Base-by-base conservation (phyloP, 1,140 invertebrate species). In the Diorhabda sublineata region DNA sequence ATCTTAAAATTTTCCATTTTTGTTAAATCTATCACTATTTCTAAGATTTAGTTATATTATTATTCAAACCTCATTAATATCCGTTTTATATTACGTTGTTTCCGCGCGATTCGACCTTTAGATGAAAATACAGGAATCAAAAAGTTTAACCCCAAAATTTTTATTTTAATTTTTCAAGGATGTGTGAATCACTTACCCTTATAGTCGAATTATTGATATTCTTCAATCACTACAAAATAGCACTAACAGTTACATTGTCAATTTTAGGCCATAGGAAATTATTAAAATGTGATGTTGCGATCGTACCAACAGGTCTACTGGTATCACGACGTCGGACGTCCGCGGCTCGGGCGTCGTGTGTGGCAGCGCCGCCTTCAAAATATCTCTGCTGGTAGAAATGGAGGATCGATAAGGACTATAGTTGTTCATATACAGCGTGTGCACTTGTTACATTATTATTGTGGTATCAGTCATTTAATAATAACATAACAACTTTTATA, bases 261-360 rank as follows among this genome's bases (percentile, higher is more conserved):
- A 52, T 42, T 43, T 74, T 74, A 73, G 69, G 73, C 71, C 71
- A 66, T 69, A 69, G 52, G 63, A 61, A 9, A 52, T 52, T 52
- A n/a, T 52, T 45, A 26, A 6, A 11, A 64, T 56, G 59, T 71
- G 68, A 68, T 71, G 45, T 64, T 63, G 57, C 43, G 52, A 63
- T 5, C 60, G 58, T 68, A 68, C 71, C 74, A 75, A 75, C 74
- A 75, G 74, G 74, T 75, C 72, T 68, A 75, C 74, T 75, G 72
- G 67, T 57, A 60, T 63, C 68, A 58, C 65, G 65, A 47, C 64
- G 64, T 60, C 69, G 69, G 67, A 67, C 69, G 69, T 73, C 68
- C 60, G 69, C 64, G 9, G 42, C 11, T 45, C 65, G 63, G 63
- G 45, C 11, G 6, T 64, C 47, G 63, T 61, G 26, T 26, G 66